Percentiles rank a stretch among this genome's conserved stretches.
Conservation (phyloP, 1,140 invertebrate species). For the Antheraea mylitta region DNA sequence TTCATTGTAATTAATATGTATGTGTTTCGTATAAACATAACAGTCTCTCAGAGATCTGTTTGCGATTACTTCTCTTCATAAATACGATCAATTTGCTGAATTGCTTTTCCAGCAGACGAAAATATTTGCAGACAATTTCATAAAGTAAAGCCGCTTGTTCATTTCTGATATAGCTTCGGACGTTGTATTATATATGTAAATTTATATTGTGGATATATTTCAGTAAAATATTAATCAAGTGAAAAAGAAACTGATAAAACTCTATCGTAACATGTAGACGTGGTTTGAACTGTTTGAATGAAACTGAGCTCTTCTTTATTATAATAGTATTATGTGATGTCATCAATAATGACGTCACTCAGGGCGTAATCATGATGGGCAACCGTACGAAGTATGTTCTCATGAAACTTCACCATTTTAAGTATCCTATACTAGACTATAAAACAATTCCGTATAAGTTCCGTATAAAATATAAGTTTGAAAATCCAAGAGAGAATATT, state of each 20-base stretch:
- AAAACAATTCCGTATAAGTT: too few relatives aligned
- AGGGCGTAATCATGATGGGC: too few relatives aligned
- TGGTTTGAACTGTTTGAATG: too few relatives aligned
- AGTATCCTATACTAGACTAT: too few relatives aligned
- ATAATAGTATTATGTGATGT: too few relatives aligned
- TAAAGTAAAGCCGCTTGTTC: neutral
- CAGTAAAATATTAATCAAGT: neutral
- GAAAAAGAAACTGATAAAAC: neutral
- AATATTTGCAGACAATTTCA: conserved; percentile 10
- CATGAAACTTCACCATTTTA: too few relatives aligned
- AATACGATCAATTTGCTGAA: conserved; percentile 3
- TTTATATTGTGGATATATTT: neutral
- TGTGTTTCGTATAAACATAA: neutral
- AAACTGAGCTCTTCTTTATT: too few relatives aligned
- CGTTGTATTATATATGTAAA: neutral
- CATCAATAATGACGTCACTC: too few relatives aligned
- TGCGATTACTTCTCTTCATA: neutral
- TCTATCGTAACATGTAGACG: too few relatives aligned
- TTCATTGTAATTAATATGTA: neutral
- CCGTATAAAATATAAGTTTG: too few relatives aligned
- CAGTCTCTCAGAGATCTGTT: neutral
- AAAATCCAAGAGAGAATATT: too few relatives aligned
- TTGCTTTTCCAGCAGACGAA: neutral
- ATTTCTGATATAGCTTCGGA: neutral
- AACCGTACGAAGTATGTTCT: too few relatives aligned